Base-by-base conservation (phyloP, 1,140 invertebrate genomes). In the Zaprionus lachaisei region DNA sequence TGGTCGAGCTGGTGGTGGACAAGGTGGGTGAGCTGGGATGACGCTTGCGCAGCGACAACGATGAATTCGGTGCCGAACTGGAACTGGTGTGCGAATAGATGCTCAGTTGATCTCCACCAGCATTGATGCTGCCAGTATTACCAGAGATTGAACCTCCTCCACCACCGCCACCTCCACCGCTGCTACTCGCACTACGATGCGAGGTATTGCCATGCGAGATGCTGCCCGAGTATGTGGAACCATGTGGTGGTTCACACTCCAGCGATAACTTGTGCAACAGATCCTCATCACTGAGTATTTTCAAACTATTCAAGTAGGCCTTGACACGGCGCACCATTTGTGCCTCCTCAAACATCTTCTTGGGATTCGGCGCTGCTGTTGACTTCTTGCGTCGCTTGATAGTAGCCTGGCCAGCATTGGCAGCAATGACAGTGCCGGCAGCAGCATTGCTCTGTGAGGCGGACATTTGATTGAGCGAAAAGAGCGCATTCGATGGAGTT, bases 271-370 rank as follows among this genome's bases (percentile, higher is more conserved):
- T 95, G 79, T 98, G 97, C 57, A 99, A 93, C 76, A 96, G 95
- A 76, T 97, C 96, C 93, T 99, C 99, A 93, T 99, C 97, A 12
- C 96, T 97, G n/a, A 92, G 89, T 60, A 93, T 97, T 87, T 98
- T 96, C 94, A 99, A 96, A 85, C 98, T 97, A 51, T 96, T 96
- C 34, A 99, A 94, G 93, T 99, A 99, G 1, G 98, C 97, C 93
- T 99, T 99, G 0, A 99, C 98, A 55, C 98, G 94, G 7, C 98
- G 94, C 17, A 98, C 97, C 98, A 99, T 99, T 93, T 99, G 98
- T 26, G 98, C 98, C 95, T 99, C 98, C 93, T 99, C 98, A 93
- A 98, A 99, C 98, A 99, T 99, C 93, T 99, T 99, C 94, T 99
- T 99, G 44, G 97, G 97, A 93, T 99, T 99, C 1, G 97, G 98